Evolutionary conservation across 2,797 vertebrate species (phyloP), one percentile per base, ranked within the genome.

Genomic region (Acanthornis magna): DNA sequence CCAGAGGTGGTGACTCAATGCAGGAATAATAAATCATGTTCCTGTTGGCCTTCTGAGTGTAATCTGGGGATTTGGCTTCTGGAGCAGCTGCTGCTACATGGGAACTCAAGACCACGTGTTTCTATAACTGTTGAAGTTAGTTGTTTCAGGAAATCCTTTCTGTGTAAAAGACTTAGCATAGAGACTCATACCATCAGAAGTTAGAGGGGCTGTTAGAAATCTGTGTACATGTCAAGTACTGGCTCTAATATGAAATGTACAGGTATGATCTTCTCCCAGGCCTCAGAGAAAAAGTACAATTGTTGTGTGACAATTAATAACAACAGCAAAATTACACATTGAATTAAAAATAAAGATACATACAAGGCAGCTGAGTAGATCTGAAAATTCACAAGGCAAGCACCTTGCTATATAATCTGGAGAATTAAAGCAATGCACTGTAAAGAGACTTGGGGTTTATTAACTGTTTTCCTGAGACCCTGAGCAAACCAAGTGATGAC

Each of bases 181-280:
- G 74, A 55, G 68, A 7, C 18, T 12, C 0, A 0, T 74, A n/a
- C 6, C 1, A 2, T 47, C 23, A 70, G 45, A 63, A 70, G 38
- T 57, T 23, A 76, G 32, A 82, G 43, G 9, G 57, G 13, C 42
- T 54, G 21, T 82, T 55, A n/a, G 40, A 40, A 13, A 17, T n/a
- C 30, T 48, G 8, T 36, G 48, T 3, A 2, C 1, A 2, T 19
- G 27, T 75, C 16, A 9, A 79, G 38, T 27, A 13, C 42, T 15
- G 42, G 43, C 21, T 83, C 7, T 61, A 38, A 34, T 43, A 47
- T 22, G 36, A 84, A 91, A 60, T n/a, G 19, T 60, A 19, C 4
- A 38, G 48, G 11, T 47, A 40, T 73, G 38, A 47, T 54, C 32
- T 67, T 82, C 11, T 62, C 38, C 32, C 8, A 15, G 27, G 11